Conservation (phyloP, 2,888 invertebrate species). For the Nomada ruficornis region DNA sequence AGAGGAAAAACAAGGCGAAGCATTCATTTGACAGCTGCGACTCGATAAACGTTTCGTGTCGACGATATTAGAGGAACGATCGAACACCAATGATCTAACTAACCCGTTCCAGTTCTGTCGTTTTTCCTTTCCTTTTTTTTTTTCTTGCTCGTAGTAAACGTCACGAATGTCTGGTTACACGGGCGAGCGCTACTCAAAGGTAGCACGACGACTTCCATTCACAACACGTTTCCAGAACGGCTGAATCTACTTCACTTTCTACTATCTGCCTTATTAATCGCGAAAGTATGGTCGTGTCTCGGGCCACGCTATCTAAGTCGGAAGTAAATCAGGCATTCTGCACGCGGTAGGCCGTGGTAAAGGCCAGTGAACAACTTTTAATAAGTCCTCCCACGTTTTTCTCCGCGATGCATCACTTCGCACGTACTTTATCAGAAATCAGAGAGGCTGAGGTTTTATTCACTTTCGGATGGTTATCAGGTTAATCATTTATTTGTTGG, state of each 20-base stretch:
- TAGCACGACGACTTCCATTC: conserved; percentile 48
- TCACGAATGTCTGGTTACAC: conserved; percentile 31
- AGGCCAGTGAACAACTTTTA: conserved; percentile 51
- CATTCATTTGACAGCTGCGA: conserved; percentile 4
- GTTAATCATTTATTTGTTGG: too few species aligned
- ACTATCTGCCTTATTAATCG: conserved; percentile 81
- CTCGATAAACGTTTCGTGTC: conserved; percentile 4
- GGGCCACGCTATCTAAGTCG: conserved; percentile 77
- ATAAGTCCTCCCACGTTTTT: conserved; percentile 7
- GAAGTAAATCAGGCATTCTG: conserved; percentile 74
- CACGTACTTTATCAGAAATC: neutral
- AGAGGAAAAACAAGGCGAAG: neutral
- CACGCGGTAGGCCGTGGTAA: conserved; percentile 59
- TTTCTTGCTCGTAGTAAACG: neutral
- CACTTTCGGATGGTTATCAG: too few species aligned
- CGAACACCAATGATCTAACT: too few species aligned
- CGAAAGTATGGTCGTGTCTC: conserved; percentile 73
- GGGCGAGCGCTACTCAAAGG: conserved; percentile 35
- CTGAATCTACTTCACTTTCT: conserved; percentile 78
- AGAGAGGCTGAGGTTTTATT: neutral
- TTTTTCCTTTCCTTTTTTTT: too few species aligned
- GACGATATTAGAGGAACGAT: neutral
- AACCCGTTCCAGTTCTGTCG: neutral
- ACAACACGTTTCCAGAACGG: conserved; percentile 63
- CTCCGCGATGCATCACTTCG: neutral